A percentile compares a stretch with the other conserved stretches of the same genome.
These are phyloP conservation scores for Catalaphyllia jardinei DNA, from an alignment of 64 coral and sea anemone species.

Conservation along the genomic window DNA sequence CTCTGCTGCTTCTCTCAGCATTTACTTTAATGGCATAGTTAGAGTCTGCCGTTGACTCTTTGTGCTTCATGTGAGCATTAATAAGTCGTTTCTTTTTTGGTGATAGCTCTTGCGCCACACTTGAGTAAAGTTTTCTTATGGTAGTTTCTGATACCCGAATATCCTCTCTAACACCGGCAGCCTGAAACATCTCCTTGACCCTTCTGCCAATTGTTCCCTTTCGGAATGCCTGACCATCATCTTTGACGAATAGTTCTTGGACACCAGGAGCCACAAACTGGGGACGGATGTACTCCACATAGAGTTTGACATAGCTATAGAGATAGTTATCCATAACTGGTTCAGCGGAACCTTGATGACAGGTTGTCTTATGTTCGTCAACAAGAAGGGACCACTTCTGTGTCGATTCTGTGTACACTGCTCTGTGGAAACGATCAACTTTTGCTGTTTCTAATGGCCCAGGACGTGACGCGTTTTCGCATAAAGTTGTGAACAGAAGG, in stretches of 20 bases:
- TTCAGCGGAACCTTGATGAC: neutral
- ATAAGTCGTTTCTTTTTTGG: no score
- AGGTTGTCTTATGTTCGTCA: neutral
- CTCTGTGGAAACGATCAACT: neutral
- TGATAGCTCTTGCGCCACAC: no score
- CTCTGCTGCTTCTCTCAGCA: no score
- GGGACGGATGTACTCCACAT: neutral
- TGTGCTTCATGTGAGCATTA: no score
- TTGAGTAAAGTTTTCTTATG: no score
- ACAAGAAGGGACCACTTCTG: neutral
- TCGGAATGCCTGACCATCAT: neutral
- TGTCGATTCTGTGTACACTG: neutral
- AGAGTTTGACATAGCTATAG: neutral
- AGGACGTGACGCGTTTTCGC: neutral
- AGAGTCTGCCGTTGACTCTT: no score
- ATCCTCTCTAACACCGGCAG: neutral
- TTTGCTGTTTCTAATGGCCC: neutral
- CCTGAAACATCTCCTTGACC: neutral
- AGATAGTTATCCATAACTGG: neutral
- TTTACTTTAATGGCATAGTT: no score
- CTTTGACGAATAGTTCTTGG: neutral
- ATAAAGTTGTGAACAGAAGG: neutral
- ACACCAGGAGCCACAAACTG: no score
- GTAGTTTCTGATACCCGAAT: no score
- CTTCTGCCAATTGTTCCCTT: neutral